Evolutionary conservation across 2,888 invertebrate genomes (phyloP), one percentile per base, ranked within the genome.

Genomic region (Aphidoletes aphidimyza): DNA sequence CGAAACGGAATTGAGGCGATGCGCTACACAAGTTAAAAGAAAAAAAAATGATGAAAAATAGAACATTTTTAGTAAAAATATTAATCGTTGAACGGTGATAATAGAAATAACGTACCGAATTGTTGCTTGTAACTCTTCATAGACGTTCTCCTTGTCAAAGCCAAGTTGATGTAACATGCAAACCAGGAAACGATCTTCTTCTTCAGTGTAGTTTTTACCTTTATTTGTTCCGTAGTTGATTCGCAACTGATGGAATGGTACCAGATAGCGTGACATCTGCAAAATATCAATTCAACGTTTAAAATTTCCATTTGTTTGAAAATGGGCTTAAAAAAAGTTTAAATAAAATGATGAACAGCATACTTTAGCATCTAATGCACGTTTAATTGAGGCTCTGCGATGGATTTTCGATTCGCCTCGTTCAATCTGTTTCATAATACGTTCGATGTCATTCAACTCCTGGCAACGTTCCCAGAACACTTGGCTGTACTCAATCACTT

Each of bases 211-310:
- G 88, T 94, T 94, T 89, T 95, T 95, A 19, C 99, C 99, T 90
- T 99, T 99, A 90, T 99, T 99, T 3, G 98, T 98, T n/a, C 99
- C 99, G 88, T 99, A 99, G 1, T 97, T 95, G 88, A 99, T 96
- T 88, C 99, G 92, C 30, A 99, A 91, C 89, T 99, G 99, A 89
- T 99, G 98, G 92, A 99, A 99, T 5, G 99, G 99, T 17, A 99
- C 98, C 86, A 98, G 92, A 90, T 99, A 99, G 45, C 98, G 93
- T 5, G 97, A 93, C 90, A 90, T 90, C 90, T 90, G 85, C 2
- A 47, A 3, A 17, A 54, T 22, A 22, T 69, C 34, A 47, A 59
- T 8, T n/a, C 17, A 54, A 54, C 3, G 5, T 49, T 49, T 6
- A 49, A 49, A 49, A 59, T 22, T 26, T 59, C 5, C n/a, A 19